These are phyloP conservation scores for Drosophila setosimentum DNA, from an alignment of 2,888 invertebrate species.

Conservation along the genomic window DNA sequence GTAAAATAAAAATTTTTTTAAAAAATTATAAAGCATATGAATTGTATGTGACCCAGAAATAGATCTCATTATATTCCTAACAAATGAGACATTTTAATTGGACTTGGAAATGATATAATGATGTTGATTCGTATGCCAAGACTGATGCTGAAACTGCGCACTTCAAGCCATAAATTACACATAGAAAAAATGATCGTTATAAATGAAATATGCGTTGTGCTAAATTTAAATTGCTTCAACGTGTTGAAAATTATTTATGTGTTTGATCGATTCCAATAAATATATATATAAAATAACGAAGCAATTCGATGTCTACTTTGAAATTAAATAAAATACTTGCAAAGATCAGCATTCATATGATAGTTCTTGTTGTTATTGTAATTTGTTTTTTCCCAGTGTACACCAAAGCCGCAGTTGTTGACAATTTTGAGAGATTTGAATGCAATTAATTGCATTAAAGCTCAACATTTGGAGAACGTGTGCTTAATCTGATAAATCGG, in stretches of 20 bases:
- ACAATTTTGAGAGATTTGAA: background rate
- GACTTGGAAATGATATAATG: background rate
- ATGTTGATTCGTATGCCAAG: background rate
- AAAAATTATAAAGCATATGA: background rate
- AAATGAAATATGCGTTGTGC: background rate
- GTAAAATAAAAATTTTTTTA: background rate
- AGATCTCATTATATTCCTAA: background rate
- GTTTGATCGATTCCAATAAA: too few species aligned
- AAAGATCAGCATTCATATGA: background rate
- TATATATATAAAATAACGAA: background rate
- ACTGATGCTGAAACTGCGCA: background rate
- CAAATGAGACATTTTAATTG: constrained; percentile 2
- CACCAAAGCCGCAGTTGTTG: too few species aligned
- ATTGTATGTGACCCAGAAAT: background rate
- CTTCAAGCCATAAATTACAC: background rate
- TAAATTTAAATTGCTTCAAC: background rate
- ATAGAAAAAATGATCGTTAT: background rate
- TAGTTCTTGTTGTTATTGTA: background rate
- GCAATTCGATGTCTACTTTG: background rate
- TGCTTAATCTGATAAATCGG: background rate
- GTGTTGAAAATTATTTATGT: background rate
- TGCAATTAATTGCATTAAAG: background rate
- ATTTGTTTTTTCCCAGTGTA: too few species aligned
- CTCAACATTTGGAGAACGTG: background rate
- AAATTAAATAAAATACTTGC: background rate